phyloP scores from a whole-genome alignment of 2,113 vertebrate species.

The Lepus europaeus region DNA sequence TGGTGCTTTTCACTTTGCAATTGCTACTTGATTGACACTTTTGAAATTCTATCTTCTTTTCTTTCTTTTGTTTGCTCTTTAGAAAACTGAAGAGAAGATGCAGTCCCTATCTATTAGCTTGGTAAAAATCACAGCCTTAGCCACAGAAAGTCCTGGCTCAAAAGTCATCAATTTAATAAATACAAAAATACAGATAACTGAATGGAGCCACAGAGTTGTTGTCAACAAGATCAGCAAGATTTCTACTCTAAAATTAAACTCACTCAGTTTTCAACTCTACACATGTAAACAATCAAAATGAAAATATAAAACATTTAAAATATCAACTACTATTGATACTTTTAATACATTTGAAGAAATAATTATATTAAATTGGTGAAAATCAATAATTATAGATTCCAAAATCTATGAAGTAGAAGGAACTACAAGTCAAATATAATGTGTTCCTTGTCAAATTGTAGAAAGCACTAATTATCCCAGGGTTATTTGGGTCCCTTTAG shows the following conservation, averaged over 20 bases:
- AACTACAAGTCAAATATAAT: not conserved
- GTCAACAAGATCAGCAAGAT: not conserved
- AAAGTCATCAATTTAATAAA: conserved; percentile 22
- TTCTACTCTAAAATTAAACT: conserved; percentile 12
- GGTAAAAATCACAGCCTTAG: not conserved
- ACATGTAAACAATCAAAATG: not conserved
- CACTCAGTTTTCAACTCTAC: not conserved
- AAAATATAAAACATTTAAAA: conserved; percentile 1
- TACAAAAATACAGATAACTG: conserved; percentile 17
- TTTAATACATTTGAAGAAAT: not conserved
- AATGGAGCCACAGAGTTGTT: not conserved
- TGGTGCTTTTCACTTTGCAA: conserved; percentile 51
- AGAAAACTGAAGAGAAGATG: conserved; percentile 43
- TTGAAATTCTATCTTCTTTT: conserved; percentile 68
- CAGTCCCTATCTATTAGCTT: conserved; percentile 47
- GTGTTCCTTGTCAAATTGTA: not conserved
- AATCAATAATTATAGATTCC: not conserved
- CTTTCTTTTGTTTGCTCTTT: conserved; percentile 62
- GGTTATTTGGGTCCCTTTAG: not conserved
- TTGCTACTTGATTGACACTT: conserved; percentile 64
- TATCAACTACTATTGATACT: not conserved
- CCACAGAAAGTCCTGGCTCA: not conserved
- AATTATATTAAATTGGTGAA: not conserved
- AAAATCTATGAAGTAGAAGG: not conserved
- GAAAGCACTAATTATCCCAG: not conserved